Conservation (phyloP, 2,888 invertebrate genomes). For the Conus canariensis region DNA sequence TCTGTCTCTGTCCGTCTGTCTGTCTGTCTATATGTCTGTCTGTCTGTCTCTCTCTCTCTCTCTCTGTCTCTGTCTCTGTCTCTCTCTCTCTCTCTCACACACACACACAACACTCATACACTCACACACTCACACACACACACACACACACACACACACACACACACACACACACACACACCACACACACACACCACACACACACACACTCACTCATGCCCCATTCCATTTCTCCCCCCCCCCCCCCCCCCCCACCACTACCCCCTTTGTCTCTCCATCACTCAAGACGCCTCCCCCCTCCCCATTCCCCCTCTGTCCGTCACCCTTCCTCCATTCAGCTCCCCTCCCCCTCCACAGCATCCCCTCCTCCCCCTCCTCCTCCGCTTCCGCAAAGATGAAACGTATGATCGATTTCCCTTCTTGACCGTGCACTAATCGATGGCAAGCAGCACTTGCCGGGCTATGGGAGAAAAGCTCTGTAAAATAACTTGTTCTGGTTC, state of each 20-base stretch:
- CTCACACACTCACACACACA: background rate
- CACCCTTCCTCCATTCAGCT: background rate
- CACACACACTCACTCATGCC: too few species aligned
- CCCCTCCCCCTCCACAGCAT: background rate
- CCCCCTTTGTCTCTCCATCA: background rate
- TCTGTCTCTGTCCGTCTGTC: background rate
- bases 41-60: background rate
- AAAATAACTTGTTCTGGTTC: too few species aligned
- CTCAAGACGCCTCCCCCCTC: background rate
- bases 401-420: background rate
- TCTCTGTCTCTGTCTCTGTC: slow-evolving; percentile 28
- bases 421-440: too few species aligned
- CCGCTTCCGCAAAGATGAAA: background rate
- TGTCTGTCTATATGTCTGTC: background rate
- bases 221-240: too few species aligned
- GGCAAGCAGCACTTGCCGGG: too few species aligned
- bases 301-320: background rate
- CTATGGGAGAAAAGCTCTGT: too few species aligned
- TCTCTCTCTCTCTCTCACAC: background rate
- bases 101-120: background rate
- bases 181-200: background rate
- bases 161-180: background rate
- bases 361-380: background rate
- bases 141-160: background rate
- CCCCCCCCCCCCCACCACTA: too few species aligned